Conservation (phyloP, 2,113 vertebrate genomes). For the Chloropsis cyanopogon region DNA sequence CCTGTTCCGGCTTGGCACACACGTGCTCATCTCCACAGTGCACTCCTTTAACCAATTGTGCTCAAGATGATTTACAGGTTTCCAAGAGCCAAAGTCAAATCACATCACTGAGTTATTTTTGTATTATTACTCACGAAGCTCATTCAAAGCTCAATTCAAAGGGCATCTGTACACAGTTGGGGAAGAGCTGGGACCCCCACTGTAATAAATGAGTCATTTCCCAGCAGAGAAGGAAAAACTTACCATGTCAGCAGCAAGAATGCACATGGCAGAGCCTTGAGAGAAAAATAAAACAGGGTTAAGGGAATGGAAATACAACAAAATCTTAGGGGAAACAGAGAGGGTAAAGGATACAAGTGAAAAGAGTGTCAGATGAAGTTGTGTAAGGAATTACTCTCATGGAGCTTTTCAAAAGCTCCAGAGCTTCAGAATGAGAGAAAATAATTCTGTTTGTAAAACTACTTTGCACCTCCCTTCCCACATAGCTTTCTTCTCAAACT, state of each 20-base stretch:
- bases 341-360: neutral
- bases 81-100: constrained; percentile 47
- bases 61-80: constrained; percentile 53
- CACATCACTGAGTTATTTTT: constrained; percentile 45
- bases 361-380: neutral
- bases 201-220: constrained; percentile 69
- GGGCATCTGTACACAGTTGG: constrained; percentile 38
- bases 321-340: neutral
- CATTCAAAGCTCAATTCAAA: constrained; percentile 43
- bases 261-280: neutral
- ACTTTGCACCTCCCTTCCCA: neutral
- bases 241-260: constrained; percentile 36
- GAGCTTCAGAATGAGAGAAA: neutral
- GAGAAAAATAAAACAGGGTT: neutral
- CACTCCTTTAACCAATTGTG: constrained; percentile 39
- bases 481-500: neutral
- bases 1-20: constrained; percentile 47
- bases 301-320: constrained; percentile 3
- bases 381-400: neutral
- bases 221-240: constrained; percentile 49
- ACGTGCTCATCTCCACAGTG: neutral
- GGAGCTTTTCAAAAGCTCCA: neutral
- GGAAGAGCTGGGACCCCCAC: constrained; percentile 53
- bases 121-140: constrained; percentile 66
- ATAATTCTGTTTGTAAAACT: neutral